phyloP scores from a whole-genome alignment of 1,140 invertebrate species.

The Temnothorax curvispinosus region DNA sequence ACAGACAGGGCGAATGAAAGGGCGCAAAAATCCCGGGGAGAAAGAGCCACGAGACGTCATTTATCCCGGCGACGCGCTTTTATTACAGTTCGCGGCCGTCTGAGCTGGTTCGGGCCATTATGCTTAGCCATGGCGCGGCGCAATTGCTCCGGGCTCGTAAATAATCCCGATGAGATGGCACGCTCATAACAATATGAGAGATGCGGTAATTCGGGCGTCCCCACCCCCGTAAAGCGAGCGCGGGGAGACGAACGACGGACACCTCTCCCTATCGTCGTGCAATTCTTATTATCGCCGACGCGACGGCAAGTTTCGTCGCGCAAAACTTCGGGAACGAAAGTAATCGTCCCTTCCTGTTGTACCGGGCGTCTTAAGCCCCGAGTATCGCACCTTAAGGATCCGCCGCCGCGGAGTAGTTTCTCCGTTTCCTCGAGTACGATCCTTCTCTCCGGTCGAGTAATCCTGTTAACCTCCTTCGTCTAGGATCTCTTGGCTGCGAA shows the following conservation, averaged over 20 bases:
- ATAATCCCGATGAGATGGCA: conserved; percentile 44
- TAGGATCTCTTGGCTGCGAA: neutral
- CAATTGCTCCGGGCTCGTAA: conserved; percentile 45
- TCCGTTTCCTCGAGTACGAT: conserved; percentile 49
- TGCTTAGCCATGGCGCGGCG: conserved; percentile 1
- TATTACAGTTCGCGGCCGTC: conserved; percentile 15
- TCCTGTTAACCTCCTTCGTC: conserved; percentile 23
- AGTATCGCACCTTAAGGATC: conserved; percentile 29
- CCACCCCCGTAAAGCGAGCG: neutral
- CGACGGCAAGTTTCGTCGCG: conserved; percentile 18
- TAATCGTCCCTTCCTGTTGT: conserved; percentile 41
- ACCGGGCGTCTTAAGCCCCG: conserved; percentile 27
- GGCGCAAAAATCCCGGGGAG: conserved; percentile 5
- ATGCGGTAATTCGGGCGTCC: conserved; percentile 11
- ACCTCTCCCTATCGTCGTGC: neutral
- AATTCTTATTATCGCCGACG: conserved; percentile 46
- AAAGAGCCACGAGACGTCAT: conserved; percentile 1
- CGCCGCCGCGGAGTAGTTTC: conserved; percentile 11
- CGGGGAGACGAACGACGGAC: neutral
- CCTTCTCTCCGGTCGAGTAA: conserved; percentile 30
- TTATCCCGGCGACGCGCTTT: conserved; percentile 1
- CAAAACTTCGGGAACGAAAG: conserved; percentile 43
- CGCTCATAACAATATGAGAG: conserved; percentile 49
- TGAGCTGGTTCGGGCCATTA: conserved; percentile 10
- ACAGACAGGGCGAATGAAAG: neutral